phyloP scores from a whole-genome alignment of 2,888 invertebrate genomes.

The Selenia dentaria region DNA sequence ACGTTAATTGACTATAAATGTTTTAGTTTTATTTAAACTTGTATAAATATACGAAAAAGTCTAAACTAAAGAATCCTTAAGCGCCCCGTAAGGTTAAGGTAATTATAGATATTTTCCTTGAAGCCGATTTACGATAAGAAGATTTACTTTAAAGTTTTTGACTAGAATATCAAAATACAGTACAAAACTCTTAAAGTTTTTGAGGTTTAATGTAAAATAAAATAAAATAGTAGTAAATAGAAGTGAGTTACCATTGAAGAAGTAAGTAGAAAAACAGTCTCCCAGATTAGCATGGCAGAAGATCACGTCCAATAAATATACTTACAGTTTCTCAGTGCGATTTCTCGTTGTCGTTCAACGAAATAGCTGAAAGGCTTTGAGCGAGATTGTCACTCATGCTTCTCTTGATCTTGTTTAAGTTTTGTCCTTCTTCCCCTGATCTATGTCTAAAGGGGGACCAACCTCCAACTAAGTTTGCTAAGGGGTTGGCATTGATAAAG shows the following conservation, averaged over 20 bases:
- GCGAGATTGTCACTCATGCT: background rate
- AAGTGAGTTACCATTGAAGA: background rate
- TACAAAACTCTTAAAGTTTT: too few species aligned
- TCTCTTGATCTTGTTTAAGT: conserved; percentile 1
- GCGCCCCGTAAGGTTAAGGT: too few species aligned
- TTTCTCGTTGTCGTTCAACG: background rate
- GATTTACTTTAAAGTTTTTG: too few species aligned
- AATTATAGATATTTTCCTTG: too few species aligned
- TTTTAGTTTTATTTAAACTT: too few species aligned
- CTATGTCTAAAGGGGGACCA: background rate
- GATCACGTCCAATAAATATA: background rate
- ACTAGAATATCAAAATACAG: too few species aligned
- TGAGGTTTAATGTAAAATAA: too few species aligned
- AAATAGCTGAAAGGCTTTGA: conserved; percentile 1
- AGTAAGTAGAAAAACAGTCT: background rate
- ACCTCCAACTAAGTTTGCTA: background rate
- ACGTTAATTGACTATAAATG: too few species aligned
- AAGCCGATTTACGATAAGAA: too few species aligned
- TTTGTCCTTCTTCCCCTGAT: background rate
- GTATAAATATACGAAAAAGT: too few species aligned
- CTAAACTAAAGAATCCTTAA: too few species aligned
- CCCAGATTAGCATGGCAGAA: background rate
- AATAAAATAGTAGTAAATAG: too few species aligned
- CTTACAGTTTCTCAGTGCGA: conserved; percentile 1
- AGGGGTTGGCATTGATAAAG: background rate